Evolutionary conservation across 2,888 invertebrate species (phyloP).

Genomic region (Troglohyphantes excavatus): DNA sequence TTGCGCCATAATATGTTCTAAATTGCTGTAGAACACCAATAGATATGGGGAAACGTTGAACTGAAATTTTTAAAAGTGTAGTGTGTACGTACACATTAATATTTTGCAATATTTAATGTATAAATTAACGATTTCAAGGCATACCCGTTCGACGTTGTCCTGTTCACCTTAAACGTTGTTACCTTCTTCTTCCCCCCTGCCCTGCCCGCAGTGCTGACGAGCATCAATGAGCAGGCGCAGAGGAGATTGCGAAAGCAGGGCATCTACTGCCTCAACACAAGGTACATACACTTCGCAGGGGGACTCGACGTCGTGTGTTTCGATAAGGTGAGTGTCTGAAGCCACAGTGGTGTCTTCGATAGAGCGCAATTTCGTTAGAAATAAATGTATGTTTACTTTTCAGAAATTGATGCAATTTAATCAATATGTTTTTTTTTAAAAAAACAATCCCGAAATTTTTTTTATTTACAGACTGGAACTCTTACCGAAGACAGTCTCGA

Average conservation of each 20-base stretch:
- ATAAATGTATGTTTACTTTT: not conserved
- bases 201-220: slow-evolving; percentile 81
- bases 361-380: slow-evolving; percentile 82
- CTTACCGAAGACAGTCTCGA: slow-evolving; percentile 80
- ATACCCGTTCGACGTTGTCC: slow-evolving; percentile 78
- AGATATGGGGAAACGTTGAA: too few species aligned
- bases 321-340: slow-evolving; percentile 83
- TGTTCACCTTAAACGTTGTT: slow-evolving; percentile 81
- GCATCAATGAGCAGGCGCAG: slow-evolving; percentile 81
- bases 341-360: slow-evolving; percentile 4
- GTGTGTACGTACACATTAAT: not conserved
- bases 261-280: slow-evolving; percentile 81
- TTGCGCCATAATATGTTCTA: too few species aligned
- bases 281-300: slow-evolving; percentile 81
- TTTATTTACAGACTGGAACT: slow-evolving; percentile 79
- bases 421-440: not conserved
- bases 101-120: too few species aligned
- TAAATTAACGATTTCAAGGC: too few species aligned
- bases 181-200: slow-evolving; percentile 81
- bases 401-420: not conserved
- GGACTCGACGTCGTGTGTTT: slow-evolving; percentile 81
- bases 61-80: not conserved
- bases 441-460: not conserved
- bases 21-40: not conserved
- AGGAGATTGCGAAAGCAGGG: slow-evolving; percentile 80